Evolutionary conservation across 2,888 invertebrate genomes (phyloP).

Genomic region (Syrista parreyssii): DNA sequence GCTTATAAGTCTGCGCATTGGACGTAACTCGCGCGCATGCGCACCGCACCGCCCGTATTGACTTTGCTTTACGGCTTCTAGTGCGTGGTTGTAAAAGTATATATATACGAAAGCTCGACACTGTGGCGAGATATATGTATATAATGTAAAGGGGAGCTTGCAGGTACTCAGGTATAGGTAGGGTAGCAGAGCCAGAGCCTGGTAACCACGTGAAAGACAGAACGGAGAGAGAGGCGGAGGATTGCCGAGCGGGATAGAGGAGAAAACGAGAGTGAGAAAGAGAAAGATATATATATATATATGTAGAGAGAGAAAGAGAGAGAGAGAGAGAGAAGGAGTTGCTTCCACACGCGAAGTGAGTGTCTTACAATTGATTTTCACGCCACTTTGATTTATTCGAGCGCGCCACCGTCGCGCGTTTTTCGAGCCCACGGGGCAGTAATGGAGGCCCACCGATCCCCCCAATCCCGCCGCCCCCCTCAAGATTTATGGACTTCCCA

Average conservation of each 20-base stretch:
- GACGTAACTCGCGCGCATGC: constrained; percentile 53
- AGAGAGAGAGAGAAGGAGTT: constrained; percentile 11
- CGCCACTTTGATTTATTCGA: constrained; percentile 59
- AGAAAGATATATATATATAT: no score
- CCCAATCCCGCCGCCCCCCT: constrained; percentile 8
- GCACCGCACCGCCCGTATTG: constrained; percentile 55
- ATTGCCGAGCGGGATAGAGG: not conserved
- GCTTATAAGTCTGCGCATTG: constrained; percentile 41
- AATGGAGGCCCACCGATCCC: constrained; percentile 35
- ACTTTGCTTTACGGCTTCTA: constrained; percentile 46
- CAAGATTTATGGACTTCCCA: constrained; percentile 52
- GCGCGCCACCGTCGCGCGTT: constrained; percentile 45
- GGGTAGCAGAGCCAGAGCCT: not conserved
- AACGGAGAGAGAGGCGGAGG: not conserved
- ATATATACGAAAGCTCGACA: not conserved
- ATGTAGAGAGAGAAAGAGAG: not conserved
- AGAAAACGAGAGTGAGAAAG: not conserved
- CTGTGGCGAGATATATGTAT: constrained; percentile 9
- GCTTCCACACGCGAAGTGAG: constrained; percentile 40
- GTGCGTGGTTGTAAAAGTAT: not conserved
- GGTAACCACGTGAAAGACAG: constrained; percentile 1
- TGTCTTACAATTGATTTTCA: constrained; percentile 61
- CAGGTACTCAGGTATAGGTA: not conserved
- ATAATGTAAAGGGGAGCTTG: constrained; percentile 1
- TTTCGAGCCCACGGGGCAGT: constrained; percentile 44